These are phyloP conservation scores for Anthrax anthrax DNA, from an alignment of 2,888 invertebrate species.

Conservation along the genomic window DNA sequence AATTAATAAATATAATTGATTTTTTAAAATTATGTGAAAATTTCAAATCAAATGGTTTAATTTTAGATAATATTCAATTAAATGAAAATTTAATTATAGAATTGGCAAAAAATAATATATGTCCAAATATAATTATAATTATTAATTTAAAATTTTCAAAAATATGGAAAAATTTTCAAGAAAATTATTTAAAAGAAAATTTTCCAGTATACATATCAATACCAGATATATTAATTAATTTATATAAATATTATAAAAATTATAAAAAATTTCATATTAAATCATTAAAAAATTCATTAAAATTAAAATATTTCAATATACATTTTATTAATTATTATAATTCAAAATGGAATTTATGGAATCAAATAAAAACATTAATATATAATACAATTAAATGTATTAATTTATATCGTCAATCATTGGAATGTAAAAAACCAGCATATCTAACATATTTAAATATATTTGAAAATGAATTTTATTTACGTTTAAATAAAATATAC, in stretches of 20 bases:
- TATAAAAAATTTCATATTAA: slow-evolving; percentile 5
- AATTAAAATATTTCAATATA: slow-evolving; percentile 34
- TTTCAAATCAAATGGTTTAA: slow-evolving; percentile 40
- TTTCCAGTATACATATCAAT: too few relatives aligned
- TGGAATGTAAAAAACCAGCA: slow-evolving; percentile 36
- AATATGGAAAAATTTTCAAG: neutral
- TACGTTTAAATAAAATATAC: slow-evolving; percentile 37
- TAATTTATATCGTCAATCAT: slow-evolving; percentile 38
- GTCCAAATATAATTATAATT: slow-evolving; percentile 42
- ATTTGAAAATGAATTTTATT: slow-evolving; percentile 39
- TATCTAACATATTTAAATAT: slow-evolving; percentile 40
- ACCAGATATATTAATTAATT: neutral
- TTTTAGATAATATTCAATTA: slow-evolving; percentile 48
- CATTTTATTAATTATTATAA: slow-evolving; percentile 36
- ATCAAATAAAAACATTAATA: slow-evolving; percentile 31
- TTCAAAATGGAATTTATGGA: slow-evolving; percentile 43
- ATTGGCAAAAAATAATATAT: slow-evolving; percentile 38
- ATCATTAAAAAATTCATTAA: neutral
- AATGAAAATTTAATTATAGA: slow-evolving; percentile 37
- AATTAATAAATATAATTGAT: slow-evolving; percentile 35
- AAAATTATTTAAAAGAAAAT: neutral
- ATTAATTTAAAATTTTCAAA: slow-evolving; percentile 32
- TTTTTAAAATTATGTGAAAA: slow-evolving; percentile 41
- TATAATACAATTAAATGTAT: slow-evolving; percentile 34
- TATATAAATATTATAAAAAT: neutral